A percentile compares a stretch with the other conserved stretches of the same genome.
These are phyloP conservation scores for Penaeus japonicus DNA, from an alignment of 1,140 invertebrate genomes.

Conservation along the genomic window DNA sequence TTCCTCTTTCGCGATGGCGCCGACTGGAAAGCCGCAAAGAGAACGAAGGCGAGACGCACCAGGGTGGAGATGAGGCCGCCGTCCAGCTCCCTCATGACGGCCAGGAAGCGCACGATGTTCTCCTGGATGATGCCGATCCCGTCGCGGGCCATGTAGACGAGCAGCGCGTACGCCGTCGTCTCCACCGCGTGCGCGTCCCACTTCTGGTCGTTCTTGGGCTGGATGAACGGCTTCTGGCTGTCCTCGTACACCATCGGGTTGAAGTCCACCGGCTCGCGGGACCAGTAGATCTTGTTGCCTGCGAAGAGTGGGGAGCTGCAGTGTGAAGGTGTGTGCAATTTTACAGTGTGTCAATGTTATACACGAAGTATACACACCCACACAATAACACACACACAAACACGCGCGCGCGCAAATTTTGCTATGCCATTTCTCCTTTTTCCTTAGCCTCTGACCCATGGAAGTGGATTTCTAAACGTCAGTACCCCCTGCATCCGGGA, in stretches of 20 bases:
- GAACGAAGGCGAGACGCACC: conserved; percentile 40
- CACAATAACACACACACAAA: no score
- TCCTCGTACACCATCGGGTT: conserved; percentile 65
- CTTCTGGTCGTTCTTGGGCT: conserved; percentile 64
- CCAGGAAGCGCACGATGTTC: conserved; percentile 70
- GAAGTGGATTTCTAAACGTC: no score
- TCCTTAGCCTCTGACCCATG: no score
- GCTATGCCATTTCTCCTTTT: no score
- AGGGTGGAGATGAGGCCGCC: conserved; percentile 71
- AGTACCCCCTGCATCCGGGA: no score
- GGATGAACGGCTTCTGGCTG: conserved; percentile 64
- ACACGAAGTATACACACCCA: no score
- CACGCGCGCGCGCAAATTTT: no score
- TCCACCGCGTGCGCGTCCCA: conserved; percentile 68
- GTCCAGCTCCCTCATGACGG: conserved; percentile 69
- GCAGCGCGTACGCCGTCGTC: conserved; percentile 71
- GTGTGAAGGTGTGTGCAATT: background rate
- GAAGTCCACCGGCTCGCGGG: conserved; percentile 61
- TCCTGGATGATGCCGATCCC: conserved; percentile 63
- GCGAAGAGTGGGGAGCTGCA: conserved; percentile 20
- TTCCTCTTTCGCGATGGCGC: no score
- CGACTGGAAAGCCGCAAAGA: background rate
- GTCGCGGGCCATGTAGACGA: conserved; percentile 66
- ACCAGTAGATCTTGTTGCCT: conserved; percentile 68
- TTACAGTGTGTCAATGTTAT: no score